Percentiles rank a stretch among this genome's conserved stretches.
Evolutionary conservation across 2,797 vertebrate genomes (phyloP).

Genomic region (Brachymystax lenok): DNA sequence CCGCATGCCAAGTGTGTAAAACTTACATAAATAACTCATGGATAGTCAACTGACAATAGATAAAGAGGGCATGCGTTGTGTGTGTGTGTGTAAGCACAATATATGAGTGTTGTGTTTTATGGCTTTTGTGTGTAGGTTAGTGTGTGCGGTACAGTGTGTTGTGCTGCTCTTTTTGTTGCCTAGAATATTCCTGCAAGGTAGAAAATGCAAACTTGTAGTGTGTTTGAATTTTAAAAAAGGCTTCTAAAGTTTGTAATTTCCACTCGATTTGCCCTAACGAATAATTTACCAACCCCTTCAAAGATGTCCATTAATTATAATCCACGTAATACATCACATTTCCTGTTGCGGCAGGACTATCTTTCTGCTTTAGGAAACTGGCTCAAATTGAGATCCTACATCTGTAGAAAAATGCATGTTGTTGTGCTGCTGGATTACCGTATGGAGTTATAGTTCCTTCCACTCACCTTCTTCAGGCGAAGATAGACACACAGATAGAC

Average conservation of each 20-base stretch:
- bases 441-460: neutral
- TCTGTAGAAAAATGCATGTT: neutral
- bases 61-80: neutral
- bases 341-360: neutral
- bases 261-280: no score
- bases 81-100: neutral
- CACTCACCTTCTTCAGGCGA: neutral
- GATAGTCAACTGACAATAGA: neutral
- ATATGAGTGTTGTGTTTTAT: neutral
- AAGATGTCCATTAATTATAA: no score
- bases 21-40: slow-evolving; percentile 27
- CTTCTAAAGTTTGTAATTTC: no score
- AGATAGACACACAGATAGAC: neutral
- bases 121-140: neutral
- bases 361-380: neutral
- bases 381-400: no score
- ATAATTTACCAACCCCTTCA: no score
- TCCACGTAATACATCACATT: no score
- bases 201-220: neutral
- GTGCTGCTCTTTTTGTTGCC: neutral
- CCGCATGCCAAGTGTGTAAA: slow-evolving; percentile 34
- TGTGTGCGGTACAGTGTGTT: neutral
- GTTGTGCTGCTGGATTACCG: neutral
- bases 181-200: neutral
- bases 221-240: neutral